phyloP scores from a whole-genome alignment of 1,140 invertebrate genomes.

The Euura lappo region DNA sequence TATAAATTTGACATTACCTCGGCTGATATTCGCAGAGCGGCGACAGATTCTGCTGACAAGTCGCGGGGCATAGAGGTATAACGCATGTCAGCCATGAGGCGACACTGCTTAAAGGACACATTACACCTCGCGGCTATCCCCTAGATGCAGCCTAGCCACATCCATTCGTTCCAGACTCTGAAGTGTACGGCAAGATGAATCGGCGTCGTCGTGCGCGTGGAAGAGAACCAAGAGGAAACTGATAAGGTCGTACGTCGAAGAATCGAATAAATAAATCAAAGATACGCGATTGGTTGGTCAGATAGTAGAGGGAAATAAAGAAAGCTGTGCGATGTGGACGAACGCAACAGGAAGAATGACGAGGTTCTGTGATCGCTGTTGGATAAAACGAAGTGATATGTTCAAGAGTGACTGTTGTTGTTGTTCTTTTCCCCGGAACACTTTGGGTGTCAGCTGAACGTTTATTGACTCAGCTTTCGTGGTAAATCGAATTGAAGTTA shows the following conservation, averaged over 20 bases:
- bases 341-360: no score
- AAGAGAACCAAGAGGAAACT: no score
- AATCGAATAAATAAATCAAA: no score
- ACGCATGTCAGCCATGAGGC: constrained; percentile 57
- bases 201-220: no score
- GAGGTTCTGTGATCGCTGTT: no score
- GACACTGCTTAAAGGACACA: constrained; percentile 38
- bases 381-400: no score
- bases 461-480: not conserved
- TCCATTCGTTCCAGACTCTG: constrained; percentile 1
- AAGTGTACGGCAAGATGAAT: not conserved
- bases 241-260: no score
- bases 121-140: constrained; percentile 33
- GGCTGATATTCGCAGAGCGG: constrained; percentile 50
- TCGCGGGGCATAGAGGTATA: constrained; percentile 63
- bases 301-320: no score
- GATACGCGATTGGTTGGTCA: no score
- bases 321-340: no score
- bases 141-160: constrained; percentile 7
- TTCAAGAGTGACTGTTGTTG: no score
- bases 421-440: not conserved
- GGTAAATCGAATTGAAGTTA: not conserved
- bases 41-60: constrained; percentile 59
- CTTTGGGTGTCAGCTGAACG: not conserved
- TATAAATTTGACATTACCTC: constrained; percentile 43